Evolutionary conservation across 2,888 invertebrate species (phyloP).

Genomic region (Synanthedon formicaeformis): DNA sequence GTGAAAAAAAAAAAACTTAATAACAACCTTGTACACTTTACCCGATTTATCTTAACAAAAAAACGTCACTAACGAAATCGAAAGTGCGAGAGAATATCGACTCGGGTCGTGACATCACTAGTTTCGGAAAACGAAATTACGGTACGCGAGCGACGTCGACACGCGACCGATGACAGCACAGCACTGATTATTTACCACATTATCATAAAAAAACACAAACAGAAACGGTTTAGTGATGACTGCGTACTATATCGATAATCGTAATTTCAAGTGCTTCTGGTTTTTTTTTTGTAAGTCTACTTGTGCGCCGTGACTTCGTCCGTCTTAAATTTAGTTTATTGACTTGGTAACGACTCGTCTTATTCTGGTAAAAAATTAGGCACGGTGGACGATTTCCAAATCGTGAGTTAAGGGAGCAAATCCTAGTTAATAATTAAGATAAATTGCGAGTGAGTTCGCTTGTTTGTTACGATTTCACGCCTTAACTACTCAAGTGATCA

Average conservation of each 20-base stretch:
- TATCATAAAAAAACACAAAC: constrained; percentile 2
- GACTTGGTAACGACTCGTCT: no score
- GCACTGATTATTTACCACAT: constrained; percentile 2
- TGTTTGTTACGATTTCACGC: no score
- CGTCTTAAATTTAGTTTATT: no score
- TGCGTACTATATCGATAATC: neutral
- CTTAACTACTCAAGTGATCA: no score
- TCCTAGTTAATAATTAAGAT: no score
- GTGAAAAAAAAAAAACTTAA: neutral
- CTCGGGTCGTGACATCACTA: neutral
- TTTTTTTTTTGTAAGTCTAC: no score
- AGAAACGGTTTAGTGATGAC: neutral
- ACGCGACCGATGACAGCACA: neutral
- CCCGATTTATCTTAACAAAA: neutral
- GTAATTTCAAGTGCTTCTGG: no score
- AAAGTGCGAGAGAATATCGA: neutral
- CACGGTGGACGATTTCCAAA: no score
- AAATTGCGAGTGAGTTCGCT: no score
- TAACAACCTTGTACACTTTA: neutral
- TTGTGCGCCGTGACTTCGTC: no score
- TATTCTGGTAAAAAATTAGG: no score
- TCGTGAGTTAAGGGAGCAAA: no score
- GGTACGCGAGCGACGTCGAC: neutral
- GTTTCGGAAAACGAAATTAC: neutral
- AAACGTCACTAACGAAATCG: neutral